Percentiles rank a stretch among this genome's conserved stretches.
Evolutionary conservation across 2,888 invertebrate genomes (phyloP).

Genomic region (Invenusta paracnida): DNA sequence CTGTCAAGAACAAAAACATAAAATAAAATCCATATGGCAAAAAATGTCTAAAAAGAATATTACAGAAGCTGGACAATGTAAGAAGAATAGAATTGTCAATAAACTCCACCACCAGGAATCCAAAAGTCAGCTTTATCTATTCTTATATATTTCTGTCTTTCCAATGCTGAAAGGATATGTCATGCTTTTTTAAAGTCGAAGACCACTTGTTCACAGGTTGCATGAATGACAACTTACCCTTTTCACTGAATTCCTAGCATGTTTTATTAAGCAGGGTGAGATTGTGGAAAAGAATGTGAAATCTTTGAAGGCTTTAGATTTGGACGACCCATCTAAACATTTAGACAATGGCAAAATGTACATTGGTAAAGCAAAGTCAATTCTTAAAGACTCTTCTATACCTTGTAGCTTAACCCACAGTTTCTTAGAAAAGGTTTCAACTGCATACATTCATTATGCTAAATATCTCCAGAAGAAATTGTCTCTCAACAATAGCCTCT

Average conservation of each 20-base stretch:
- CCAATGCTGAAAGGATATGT: background rate
- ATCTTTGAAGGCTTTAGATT: background rate
- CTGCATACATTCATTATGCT: background rate
- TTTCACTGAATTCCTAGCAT: background rate
- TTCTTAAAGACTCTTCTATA: background rate
- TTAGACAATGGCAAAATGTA: background rate
- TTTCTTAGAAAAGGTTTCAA: background rate
- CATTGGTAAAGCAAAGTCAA: background rate
- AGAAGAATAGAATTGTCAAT: background rate
- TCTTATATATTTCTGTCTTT: background rate
- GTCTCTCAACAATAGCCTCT: background rate
- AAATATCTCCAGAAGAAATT: background rate
- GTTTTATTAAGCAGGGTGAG: background rate
- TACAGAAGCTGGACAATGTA: background rate
- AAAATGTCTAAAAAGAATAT: background rate
- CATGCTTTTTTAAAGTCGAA: background rate
- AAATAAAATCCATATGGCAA: background rate
- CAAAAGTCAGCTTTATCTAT: background rate
- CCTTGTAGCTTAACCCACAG: background rate
- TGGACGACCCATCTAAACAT: background rate
- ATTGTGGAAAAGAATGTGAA: background rate
- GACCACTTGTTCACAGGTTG: background rate
- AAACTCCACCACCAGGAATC: background rate
- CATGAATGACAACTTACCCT: background rate
- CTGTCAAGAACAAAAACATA: background rate